These are phyloP conservation scores for Paradoxurus hermaphroditus DNA, from an alignment of 2,113 vertebrate species.

Conservation along the genomic window DNA sequence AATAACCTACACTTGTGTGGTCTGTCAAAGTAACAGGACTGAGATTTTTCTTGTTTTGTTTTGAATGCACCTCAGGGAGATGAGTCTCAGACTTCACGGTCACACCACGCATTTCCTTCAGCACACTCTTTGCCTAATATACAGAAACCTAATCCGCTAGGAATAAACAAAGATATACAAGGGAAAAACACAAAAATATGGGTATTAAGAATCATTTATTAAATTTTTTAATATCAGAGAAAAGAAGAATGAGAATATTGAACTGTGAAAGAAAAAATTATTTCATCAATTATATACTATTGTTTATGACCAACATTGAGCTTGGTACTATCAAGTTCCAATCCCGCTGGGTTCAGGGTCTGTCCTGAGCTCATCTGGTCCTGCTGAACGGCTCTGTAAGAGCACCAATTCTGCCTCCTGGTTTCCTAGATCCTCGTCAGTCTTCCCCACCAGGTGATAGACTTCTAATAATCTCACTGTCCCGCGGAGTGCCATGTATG, in stretches of 20 bases:
- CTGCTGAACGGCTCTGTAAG: not conserved
- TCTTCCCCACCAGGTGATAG: not conserved
- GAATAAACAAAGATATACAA: not conserved
- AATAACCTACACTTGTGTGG: not conserved
- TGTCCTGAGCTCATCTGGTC: not conserved
- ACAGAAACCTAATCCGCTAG: not conserved
- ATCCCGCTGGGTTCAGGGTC: not conserved
- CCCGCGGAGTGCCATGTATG: not conserved
- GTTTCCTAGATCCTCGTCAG: not conserved
- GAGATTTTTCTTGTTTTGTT: not conserved
- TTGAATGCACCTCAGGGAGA: not conserved
- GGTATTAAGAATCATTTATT: not conserved
- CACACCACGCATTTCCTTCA: not conserved
- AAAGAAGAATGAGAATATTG: not conserved
- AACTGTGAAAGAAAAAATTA: not conserved
- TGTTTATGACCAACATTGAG: not conserved
- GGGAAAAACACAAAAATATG: not conserved
- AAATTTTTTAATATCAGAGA: not conserved
- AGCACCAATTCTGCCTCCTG: not conserved
- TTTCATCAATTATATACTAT: not conserved
- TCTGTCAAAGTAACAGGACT: not conserved
- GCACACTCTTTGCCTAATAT: not conserved
- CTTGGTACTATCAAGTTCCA: not conserved
- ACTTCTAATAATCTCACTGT: not conserved
- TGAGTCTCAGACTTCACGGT: not conserved